phyloP scores from a whole-genome alignment of 2,888 invertebrate genomes.

The Ellobium chinense region DNA sequence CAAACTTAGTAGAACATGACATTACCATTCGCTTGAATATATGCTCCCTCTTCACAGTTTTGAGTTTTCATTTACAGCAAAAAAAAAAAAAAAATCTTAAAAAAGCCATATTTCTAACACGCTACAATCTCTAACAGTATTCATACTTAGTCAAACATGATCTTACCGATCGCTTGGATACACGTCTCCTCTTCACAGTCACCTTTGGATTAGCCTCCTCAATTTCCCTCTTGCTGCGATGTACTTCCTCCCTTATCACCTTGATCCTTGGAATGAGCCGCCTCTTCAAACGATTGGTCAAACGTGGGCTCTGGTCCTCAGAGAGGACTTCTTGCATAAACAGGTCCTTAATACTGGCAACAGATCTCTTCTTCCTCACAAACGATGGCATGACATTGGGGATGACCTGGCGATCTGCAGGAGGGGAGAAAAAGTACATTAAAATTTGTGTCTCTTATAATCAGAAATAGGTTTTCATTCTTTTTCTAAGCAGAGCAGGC shows the following conservation, averaged over 20 bases:
- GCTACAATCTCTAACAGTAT: too few species aligned
- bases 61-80: too few species aligned
- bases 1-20: too few species aligned
- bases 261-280: conserved; percentile 48
- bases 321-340: conserved; percentile 50
- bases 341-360: conserved; percentile 46
- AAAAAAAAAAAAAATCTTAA: too few species aligned
- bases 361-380: conserved; percentile 60
- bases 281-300: conserved; percentile 47
- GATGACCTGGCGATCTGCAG: conserved; percentile 65
- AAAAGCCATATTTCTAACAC: too few species aligned
- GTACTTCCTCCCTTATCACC: conserved; percentile 16
- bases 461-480: neutral
- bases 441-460: too few species aligned
- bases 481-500: neutral
- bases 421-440: conserved; percentile 1
- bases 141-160: neutral
- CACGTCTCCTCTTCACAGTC: conserved; percentile 41
- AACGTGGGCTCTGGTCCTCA: conserved; percentile 48
- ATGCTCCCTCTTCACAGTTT: too few species aligned
- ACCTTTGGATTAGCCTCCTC: conserved; percentile 32
- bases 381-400: conserved; percentile 66
- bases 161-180: conserved; percentile 27
- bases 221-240: conserved; percentile 25
- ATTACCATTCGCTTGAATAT: too few species aligned